A percentile compares a stretch with the other conserved stretches of the same genome.
Conservation (phyloP, 2,113 vertebrate genomes). For the Galeopterus variegatus region DNA sequence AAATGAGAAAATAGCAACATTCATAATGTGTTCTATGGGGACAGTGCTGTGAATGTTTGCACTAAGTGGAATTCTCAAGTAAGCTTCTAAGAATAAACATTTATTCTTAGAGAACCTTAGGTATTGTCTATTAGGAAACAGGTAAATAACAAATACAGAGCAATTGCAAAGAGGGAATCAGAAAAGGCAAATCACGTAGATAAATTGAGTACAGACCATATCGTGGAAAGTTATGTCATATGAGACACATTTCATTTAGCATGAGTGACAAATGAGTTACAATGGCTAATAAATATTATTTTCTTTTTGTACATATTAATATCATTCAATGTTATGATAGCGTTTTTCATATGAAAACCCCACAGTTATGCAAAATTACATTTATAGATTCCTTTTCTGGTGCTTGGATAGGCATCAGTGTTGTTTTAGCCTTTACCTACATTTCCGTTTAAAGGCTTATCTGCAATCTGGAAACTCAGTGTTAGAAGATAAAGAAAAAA, state of each 20-base stretch:
- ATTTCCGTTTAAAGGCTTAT: background rate
- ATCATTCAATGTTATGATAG: background rate
- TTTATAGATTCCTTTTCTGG: background rate
- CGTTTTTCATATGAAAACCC: slow-evolving; percentile 26
- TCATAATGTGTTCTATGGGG: slow-evolving; percentile 37
- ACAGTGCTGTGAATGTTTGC: slow-evolving; percentile 31
- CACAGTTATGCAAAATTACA: background rate
- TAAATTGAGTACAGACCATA: background rate
- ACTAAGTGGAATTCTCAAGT: slow-evolving; percentile 50
- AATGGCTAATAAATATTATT: background rate
- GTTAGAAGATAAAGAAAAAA: background rate
- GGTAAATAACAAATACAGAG: background rate
- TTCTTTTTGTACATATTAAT: slow-evolving; percentile 24
- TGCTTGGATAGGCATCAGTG: background rate
- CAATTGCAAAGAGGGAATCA: background rate
- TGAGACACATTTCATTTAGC: slow-evolving; percentile 23
- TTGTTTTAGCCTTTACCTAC: background rate
- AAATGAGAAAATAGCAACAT: background rate
- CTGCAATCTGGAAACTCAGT: background rate
- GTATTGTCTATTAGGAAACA: slow-evolving; percentile 47
- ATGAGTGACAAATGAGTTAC: slow-evolving; percentile 18
- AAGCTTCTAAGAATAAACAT: slow-evolving; percentile 59
- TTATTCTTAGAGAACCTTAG: background rate
- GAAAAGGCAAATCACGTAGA: background rate
- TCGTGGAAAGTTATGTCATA: background rate